Base-by-base conservation (phyloP, 2,797 vertebrate genomes). In the Poeciliopsis infans region DNA sequence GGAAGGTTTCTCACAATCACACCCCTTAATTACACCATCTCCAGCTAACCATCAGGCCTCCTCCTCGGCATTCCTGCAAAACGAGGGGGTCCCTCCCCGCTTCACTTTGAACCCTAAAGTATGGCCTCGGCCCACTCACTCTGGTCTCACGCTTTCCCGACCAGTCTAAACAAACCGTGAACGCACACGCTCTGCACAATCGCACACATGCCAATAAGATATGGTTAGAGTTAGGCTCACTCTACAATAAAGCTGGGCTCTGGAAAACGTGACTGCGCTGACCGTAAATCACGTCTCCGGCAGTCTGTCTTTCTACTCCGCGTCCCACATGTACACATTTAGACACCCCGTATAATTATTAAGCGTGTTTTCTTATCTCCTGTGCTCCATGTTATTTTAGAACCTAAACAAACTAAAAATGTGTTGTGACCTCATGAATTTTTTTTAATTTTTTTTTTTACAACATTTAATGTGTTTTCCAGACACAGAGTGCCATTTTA, bases 21-120 rank as follows among this genome's bases (percentile, higher is more conserved):
- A 93, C 92, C 94, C 94, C 93, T 95, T 95, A 96, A 96, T 96
- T 95, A 96, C 90, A 93, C 89, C 93, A 94, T 95, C 93, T 93
- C 86, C 86, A 93, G 87, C 90, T 93, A 95, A 94, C 93, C 93
- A 94, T 92, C 91, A 91, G 92, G 91, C 93, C 92, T 93, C 93
- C 93, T 95, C 92, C 92, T 91, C 89, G 78, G 91, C 95, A 95
- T 96, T 95, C 94, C 94, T 94, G 76, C 86, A 89, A 92, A 94
- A 94, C 92, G 75, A 94, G 84, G 88, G 91, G 93, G 92, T 92
- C 90, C 92, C 90, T 93, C 94, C 95, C 92, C 91, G 82, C 90
- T 87, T 93, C 76, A 90, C 94, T 94, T 95, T 95, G 94, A 95
- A 95, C 89, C 89, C 89, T 88, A 89, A 92, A 94, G 89, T 92